phyloP scores from a whole-genome alignment of 2,888 invertebrate species.

The Erynnis tages region DNA sequence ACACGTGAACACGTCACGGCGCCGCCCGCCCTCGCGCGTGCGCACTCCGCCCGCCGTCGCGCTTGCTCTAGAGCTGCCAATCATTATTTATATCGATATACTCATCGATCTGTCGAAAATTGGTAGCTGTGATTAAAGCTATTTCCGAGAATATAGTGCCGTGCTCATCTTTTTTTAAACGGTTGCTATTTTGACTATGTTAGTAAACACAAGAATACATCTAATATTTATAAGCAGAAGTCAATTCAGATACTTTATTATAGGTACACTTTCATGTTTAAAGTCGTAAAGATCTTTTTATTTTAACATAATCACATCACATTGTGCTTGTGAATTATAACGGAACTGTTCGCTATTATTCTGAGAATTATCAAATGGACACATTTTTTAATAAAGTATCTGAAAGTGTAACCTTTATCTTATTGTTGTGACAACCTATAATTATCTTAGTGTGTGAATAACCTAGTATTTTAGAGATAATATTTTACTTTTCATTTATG shows the following conservation, averaged over 20 bases:
- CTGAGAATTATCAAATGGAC: background rate
- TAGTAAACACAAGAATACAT: slow-evolving; percentile 1
- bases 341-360: background rate
- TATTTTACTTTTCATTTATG: background rate
- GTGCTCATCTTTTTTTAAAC: background rate
- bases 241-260: too few relatives aligned
- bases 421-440: slow-evolving; percentile 1
- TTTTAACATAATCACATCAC: too few relatives aligned
- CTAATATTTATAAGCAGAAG: background rate
- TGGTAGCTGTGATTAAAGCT: slow-evolving; percentile 17
- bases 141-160: slow-evolving; percentile 15
- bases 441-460: slow-evolving; percentile 3
- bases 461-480: background rate
- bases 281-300: too few relatives aligned
- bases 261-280: too few relatives aligned
- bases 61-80: slow-evolving; percentile 31
- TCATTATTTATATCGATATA: slow-evolving; percentile 34
- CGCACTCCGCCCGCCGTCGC: slow-evolving; percentile 51
- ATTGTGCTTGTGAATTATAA: too few relatives aligned
- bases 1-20: slow-evolving; percentile 60
- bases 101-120: slow-evolving; percentile 19
- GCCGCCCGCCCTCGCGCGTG: slow-evolving; percentile 67
- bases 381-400: background rate
- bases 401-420: slow-evolving; percentile 11
- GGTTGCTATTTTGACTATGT: slow-evolving; percentile 5